These are phyloP conservation scores for Hydrophis major DNA, from an alignment of 2,797 vertebrate species.

Conservation along the genomic window DNA sequence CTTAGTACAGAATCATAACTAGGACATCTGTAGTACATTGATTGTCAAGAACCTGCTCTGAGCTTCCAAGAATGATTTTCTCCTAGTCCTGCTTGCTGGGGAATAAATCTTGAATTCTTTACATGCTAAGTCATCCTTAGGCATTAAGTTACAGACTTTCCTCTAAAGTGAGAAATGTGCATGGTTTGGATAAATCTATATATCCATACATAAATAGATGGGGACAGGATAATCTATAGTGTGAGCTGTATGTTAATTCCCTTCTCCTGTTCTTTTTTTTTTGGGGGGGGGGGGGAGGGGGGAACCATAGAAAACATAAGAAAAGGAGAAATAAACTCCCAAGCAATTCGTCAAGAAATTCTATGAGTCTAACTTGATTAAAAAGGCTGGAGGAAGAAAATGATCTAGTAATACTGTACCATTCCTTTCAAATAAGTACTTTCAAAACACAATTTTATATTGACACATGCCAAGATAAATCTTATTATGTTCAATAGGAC, in stretches of 20 bases:
- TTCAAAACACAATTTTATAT: background rate
- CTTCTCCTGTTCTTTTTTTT: background rate
- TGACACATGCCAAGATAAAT: background rate
- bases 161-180: background rate
- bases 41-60: background rate
- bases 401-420: background rate
- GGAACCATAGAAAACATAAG: slow-evolving; percentile 7
- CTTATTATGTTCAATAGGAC: background rate
- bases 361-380: background rate
- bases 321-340: background rate
- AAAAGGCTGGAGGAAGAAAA: slow-evolving; percentile 1
- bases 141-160: background rate
- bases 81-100: background rate
- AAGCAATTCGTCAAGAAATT: slow-evolving; percentile 12
- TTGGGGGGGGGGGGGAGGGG: background rate
- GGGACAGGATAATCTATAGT: background rate
- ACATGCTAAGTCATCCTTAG: background rate
- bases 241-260: background rate
- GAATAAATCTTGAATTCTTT: background rate
- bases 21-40: background rate
- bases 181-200: background rate
- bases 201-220: background rate
- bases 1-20: background rate
- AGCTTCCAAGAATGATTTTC: background rate
- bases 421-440: slow-evolving; percentile 15